Base-by-base conservation (phyloP, 2,797 vertebrate species). In the Enteromius thamalakanensis region DNA sequence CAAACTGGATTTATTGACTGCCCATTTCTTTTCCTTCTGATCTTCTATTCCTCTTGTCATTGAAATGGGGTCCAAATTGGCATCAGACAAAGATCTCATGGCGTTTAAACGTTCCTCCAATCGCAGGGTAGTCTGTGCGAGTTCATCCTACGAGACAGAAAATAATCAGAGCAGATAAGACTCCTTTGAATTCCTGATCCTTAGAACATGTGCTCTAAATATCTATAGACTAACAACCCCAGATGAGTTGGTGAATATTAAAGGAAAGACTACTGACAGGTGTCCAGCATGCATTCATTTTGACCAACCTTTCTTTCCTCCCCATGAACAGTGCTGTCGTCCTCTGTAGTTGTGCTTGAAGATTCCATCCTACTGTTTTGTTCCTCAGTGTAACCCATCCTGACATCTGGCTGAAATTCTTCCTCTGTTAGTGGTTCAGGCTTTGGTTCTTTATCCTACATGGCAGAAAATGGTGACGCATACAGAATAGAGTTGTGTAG, bases 271-370 rank as follows among this genome's bases (percentile, higher is more conserved):
- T 23, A 23, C 58, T 26, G 11, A 26, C n/a, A 60, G 23, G 23
- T 60, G 23, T 60, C 55, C 55, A 60, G 55, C 55, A 11, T 23
- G 4, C 9, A 12, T 14, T 60, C 5, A 60, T 69, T 69, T 76
- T 29, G 10, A 64, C 75, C 58, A 21, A 77, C 75, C 58, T 77
- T 47, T 32, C 26, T 64, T 77, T 45, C 75, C 5, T 62, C 58
- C 40, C 58, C 62, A n/a, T 45, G 17, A 23, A 45, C 26, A 47
- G n/a, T 5, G 5, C 19, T 21, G 34, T 77, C 75, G 21, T 77
- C 74, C 14, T 58, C 75, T 77, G 75, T 62, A 62, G 14, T 60
- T 60, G 74, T 42, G 53, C 74, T 58, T 58, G 53, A 76, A 40
- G 37, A 45, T 12, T 29, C 58, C 4, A 62, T 62, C 58, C 2